Conservation (phyloP, 2,888 invertebrate species). For the Dasypogon diadema region DNA sequence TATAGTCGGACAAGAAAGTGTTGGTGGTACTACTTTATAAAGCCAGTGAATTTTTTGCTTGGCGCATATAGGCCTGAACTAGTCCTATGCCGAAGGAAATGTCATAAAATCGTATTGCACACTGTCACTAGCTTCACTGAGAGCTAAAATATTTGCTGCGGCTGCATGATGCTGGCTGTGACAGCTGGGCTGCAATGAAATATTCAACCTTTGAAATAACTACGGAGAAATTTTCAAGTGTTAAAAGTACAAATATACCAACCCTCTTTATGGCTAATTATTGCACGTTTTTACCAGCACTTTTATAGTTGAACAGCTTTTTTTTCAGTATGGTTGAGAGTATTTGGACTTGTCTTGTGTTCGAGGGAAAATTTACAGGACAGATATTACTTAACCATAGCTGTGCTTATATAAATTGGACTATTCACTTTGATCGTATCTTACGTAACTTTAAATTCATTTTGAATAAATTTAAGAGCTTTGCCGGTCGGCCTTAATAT, state of each 20-base stretch:
- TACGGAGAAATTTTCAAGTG: conserved; percentile 46
- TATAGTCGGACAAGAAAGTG: conserved; percentile 19
- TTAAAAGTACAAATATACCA: conserved; percentile 47
- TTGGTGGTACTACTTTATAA: conserved; percentile 9
- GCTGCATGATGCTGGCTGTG: not conserved
- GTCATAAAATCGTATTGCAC: conserved; percentile 21
- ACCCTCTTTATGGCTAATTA: conserved; percentile 42
- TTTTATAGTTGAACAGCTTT: conserved; percentile 12
- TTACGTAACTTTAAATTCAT: not conserved
- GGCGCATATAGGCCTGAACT: not conserved
- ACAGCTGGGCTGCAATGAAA: conserved; percentile 16
- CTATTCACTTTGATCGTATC: conserved; percentile 15
- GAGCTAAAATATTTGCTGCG: conserved; percentile 15
- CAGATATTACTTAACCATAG: conserved; percentile 33
- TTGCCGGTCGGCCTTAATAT: too few species aligned
- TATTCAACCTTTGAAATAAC: conserved; percentile 31
- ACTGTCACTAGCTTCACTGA: conserved; percentile 14
- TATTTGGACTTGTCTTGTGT: conserved; percentile 22
- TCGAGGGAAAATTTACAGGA: conserved; percentile 33
- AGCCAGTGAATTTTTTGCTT: conserved; percentile 7
- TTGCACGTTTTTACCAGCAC: conserved; percentile 43
- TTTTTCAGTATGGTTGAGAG: conserved; percentile 27
- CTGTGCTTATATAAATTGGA: conserved; percentile 10
- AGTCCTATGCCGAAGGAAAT: conserved; percentile 27
- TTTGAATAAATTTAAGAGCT: too few species aligned